Evolutionary conservation across 1,140 invertebrate species (phyloP).

Genomic region (Musca domestica): DNA sequence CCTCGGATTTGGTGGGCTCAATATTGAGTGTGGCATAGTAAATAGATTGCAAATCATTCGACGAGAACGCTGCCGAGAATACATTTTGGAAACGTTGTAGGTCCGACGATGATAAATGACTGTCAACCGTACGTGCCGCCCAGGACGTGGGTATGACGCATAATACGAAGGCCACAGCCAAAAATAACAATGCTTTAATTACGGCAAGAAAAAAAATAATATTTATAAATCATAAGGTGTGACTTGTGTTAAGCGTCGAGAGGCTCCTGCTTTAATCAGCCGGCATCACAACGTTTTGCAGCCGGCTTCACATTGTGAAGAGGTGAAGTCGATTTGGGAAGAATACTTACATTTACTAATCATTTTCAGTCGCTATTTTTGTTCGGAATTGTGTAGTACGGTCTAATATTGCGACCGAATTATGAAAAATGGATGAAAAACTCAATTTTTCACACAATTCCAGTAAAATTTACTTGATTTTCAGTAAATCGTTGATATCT

Average conservation of each 20-base stretch:
- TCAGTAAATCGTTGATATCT: too few species aligned
- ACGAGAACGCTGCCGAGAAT: conserved; percentile 46
- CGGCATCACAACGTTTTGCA: conserved; percentile 3
- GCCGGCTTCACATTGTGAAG: neutral
- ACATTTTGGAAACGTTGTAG: conserved; percentile 47
- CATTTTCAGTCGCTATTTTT: neutral
- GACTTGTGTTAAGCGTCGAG: neutral
- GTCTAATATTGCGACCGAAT: neutral
- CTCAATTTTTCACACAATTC: too few species aligned
- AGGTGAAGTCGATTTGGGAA: neutral
- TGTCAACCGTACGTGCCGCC: conserved; percentile 42
- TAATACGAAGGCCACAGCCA: conserved; percentile 33
- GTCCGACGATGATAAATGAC: conserved; percentile 42
- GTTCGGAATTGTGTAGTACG: too few species aligned
- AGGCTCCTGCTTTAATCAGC: neutral
- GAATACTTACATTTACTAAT: neutral
- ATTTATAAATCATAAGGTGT: too few species aligned
- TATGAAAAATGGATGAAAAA: too few species aligned
- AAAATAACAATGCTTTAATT: conserved; percentile 33
- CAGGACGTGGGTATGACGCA: conserved; percentile 27
- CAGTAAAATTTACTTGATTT: too few species aligned
- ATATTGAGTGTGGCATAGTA: conserved; percentile 48
- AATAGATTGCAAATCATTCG: conserved; percentile 48
- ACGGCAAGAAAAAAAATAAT: neutral
- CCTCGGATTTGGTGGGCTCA: conserved; percentile 35